Evolutionary conservation across 2,113 vertebrate species (phyloP).

Genomic region (Pao palembangensis): DNA sequence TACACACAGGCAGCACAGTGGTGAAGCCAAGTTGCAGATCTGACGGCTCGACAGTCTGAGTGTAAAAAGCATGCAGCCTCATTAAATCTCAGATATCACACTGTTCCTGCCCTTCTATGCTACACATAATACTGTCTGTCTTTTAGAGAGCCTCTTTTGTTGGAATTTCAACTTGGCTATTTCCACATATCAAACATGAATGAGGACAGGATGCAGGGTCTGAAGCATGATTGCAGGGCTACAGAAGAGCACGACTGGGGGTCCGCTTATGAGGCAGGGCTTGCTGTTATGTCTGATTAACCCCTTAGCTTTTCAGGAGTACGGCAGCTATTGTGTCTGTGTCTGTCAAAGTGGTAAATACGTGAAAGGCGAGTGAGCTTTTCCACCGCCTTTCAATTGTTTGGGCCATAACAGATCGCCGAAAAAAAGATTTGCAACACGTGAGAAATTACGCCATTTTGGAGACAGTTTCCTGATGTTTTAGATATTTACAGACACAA

Average conservation of each 20-base stretch:
- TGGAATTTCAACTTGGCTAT: conserved; percentile 64
- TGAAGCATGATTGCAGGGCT: conserved; percentile 46
- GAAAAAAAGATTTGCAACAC: neutral
- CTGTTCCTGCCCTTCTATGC: conserved; percentile 61
- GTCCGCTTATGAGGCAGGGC: conserved; percentile 62
- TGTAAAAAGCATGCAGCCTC: conserved; percentile 87
- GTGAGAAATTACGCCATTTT: too few relatives aligned
- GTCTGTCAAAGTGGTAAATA: conserved; percentile 40
- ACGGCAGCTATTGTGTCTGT: conserved; percentile 37
- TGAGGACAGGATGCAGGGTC: conserved; percentile 54
- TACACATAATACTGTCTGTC: conserved; percentile 60
- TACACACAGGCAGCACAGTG: conserved; percentile 89
- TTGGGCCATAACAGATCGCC: conserved; percentile 6
- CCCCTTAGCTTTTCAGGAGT: conserved; percentile 52
- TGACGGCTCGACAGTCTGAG: conserved; percentile 85
- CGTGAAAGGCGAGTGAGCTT: conserved; percentile 35
- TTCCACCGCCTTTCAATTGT: conserved; percentile 30
- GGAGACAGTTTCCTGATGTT: too few relatives aligned
- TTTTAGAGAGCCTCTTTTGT: conserved; percentile 68
- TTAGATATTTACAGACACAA: neutral
- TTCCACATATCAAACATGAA: conserved; percentile 67
- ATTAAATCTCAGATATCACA: conserved; percentile 85
- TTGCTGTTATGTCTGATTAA: conserved; percentile 57
- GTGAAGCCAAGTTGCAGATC: conserved; percentile 89
- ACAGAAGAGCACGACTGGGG: conserved; percentile 58